These are phyloP conservation scores for Rhagophthalmus giganteus DNA, from an alignment of 2,888 invertebrate species.

Conservation along the genomic window DNA sequence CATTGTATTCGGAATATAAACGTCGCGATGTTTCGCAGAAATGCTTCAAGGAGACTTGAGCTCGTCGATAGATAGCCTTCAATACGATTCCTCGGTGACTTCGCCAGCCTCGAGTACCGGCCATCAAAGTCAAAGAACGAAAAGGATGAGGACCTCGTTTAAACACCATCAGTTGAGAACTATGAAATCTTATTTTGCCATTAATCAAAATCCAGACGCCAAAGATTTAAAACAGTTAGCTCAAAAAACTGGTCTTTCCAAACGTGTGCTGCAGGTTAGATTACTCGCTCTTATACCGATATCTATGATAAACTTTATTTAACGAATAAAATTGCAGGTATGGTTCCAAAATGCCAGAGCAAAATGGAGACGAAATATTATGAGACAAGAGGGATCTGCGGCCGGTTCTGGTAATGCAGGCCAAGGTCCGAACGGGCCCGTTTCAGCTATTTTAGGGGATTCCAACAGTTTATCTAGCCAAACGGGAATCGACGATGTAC, in stretches of 20 bases:
- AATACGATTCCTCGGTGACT: constrained; percentile 73
- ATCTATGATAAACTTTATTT: no score
- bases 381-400: constrained; percentile 74
- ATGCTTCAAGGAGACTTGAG: constrained; percentile 74
- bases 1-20: neutral
- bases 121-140: constrained; percentile 70
- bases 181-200: constrained; percentile 98
- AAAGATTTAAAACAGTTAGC: constrained; percentile 98
- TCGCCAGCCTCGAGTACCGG: constrained; percentile 68
- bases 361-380: constrained; percentile 94
- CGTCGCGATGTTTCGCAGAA: constrained; percentile 59
- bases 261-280: constrained; percentile 93
- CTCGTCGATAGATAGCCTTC: constrained; percentile 76
- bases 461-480: constrained; percentile 58
- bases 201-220: constrained; percentile 99
- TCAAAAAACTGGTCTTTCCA: constrained; percentile 97
- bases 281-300: neutral
- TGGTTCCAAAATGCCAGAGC: constrained; percentile 99
- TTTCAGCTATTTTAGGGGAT: constrained; percentile 55
- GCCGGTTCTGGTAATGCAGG: constrained; percentile 42
- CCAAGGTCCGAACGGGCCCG: constrained; percentile 47
- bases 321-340: constrained; percentile 78
- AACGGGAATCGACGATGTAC: constrained; percentile 59
- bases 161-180: constrained; percentile 98
- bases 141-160: constrained; percentile 98